phyloP scores from a whole-genome alignment of 1,140 invertebrate genomes.

The Drosophila athabasca region DNA sequence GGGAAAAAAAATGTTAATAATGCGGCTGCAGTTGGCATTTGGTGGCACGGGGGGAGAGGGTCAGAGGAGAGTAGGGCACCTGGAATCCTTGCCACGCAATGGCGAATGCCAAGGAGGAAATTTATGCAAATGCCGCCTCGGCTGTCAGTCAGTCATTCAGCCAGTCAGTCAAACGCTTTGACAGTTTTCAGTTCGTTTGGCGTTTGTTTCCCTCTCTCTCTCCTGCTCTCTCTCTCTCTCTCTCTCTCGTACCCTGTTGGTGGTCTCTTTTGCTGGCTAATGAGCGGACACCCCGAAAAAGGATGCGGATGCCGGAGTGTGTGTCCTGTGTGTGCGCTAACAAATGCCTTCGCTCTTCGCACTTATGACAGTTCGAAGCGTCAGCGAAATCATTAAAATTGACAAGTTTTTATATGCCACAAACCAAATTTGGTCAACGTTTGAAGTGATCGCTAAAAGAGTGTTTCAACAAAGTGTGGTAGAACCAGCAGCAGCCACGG shows the following conservation, averaged over 20 bases:
- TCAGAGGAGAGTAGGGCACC: neutral
- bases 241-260: conserved; percentile 1
- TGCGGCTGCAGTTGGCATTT: conserved; percentile 67
- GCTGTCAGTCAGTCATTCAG: conserved; percentile 26
- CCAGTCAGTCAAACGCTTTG: conserved; percentile 48
- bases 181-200: conserved; percentile 44
- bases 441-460: conserved; percentile 59
- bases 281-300: conserved; percentile 57
- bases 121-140: conserved; percentile 67
- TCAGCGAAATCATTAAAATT: conserved; percentile 83
- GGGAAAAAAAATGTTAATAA: conserved; percentile 75
- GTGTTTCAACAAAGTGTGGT: conserved; percentile 10
- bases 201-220: neutral
- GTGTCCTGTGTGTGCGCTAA: conserved; percentile 23
- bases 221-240: too few relatives aligned
- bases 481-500: too few relatives aligned
- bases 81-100: conserved; percentile 63
- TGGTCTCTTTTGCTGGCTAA: conserved; percentile 58
- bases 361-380: conserved; percentile 83
- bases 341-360: conserved; percentile 69
- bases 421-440: conserved; percentile 78
- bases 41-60: conserved; percentile 18
- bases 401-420: conserved; percentile 81
- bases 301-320: neutral
- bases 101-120: conserved; percentile 55